phyloP scores from a whole-genome alignment of 2,797 vertebrate genomes.

The Sebastes cheni region DNA sequence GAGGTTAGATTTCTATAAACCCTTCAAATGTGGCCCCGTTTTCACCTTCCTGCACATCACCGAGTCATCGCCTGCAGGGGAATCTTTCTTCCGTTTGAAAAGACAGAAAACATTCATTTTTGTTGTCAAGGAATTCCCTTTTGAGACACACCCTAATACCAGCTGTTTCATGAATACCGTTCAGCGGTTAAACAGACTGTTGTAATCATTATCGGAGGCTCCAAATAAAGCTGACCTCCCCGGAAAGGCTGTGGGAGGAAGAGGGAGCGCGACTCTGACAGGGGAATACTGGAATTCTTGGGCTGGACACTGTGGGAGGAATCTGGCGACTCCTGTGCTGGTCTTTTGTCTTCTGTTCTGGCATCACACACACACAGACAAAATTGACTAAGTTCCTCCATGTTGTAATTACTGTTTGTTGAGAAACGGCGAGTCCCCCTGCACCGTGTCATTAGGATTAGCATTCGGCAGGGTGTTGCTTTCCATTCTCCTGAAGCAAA shows the following conservation, averaged over 20 bases:
- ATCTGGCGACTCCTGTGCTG: not conserved
- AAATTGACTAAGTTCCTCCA: conserved; percentile 30
- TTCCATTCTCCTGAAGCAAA: conserved; percentile 64
- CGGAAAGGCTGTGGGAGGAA: conserved; percentile 69
- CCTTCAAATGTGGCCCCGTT: not conserved
- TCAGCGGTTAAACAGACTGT: conserved; percentile 26
- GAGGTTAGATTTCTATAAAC: not conserved
- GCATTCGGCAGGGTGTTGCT: conserved; percentile 52
- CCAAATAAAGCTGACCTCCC: conserved; percentile 43
- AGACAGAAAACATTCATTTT: not conserved
- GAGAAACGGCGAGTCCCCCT: conserved; percentile 43
- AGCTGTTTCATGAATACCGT: conserved; percentile 32
- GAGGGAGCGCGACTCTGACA: conserved; percentile 21
- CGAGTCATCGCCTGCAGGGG: not conserved
- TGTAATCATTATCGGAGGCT: conserved; percentile 29
- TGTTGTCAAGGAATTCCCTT: not conserved
- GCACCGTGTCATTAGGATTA: conserved; percentile 59
- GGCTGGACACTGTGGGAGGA: conserved; percentile 53
- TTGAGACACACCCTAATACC: conserved; percentile 43
- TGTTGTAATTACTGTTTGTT: conserved; percentile 68
- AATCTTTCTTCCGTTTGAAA: not conserved
- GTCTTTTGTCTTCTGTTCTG: conserved; percentile 10
- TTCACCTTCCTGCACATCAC: not conserved
- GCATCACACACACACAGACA: conserved; percentile 27
- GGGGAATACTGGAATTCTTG: conserved; percentile 65